Evolutionary conservation across 2,888 invertebrate species (phyloP).

Genomic region (Athripsodes cinereus): DNA sequence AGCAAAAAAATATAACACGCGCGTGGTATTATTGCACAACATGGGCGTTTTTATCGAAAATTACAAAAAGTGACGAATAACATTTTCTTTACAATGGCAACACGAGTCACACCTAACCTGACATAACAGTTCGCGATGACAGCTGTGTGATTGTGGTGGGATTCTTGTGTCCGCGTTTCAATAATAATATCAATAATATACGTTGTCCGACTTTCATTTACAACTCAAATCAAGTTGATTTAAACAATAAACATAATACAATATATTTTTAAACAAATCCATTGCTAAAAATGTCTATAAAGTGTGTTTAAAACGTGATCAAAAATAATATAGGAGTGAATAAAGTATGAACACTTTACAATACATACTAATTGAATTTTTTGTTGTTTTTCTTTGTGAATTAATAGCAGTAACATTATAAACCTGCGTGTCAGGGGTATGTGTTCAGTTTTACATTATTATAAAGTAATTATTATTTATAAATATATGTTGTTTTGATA

Average conservation of each 20-base stretch:
- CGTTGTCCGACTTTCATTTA: neutral
- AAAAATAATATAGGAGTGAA: too few relatives aligned
- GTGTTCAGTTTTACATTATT: conserved; percentile 1
- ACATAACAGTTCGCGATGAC: conserved; percentile 4
- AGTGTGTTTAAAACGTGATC: neutral
- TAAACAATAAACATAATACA: neutral
- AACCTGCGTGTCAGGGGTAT: conserved; percentile 9
- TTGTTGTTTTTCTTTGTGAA: conserved; percentile 11
- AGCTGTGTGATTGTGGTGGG: conserved; percentile 1
- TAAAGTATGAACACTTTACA: neutral
- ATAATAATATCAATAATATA: neutral
- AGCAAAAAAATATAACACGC: too few relatives aligned
- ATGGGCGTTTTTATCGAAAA: neutral
- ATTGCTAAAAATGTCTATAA: neutral
- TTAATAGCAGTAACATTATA: neutral
- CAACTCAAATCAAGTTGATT: neutral
- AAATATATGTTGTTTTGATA: neutral
- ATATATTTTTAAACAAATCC: neutral
- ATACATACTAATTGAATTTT: neutral
- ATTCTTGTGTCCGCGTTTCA: neutral
- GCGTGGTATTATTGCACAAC: too few relatives aligned
- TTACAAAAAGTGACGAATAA: neutral
- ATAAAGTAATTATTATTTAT: neutral
- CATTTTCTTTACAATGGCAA: neutral
- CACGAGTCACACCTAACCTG: conserved; percentile 5